Evolutionary conservation across 2,797 vertebrate species (phyloP).

Genomic region (Pelodytes ibericus): DNA sequence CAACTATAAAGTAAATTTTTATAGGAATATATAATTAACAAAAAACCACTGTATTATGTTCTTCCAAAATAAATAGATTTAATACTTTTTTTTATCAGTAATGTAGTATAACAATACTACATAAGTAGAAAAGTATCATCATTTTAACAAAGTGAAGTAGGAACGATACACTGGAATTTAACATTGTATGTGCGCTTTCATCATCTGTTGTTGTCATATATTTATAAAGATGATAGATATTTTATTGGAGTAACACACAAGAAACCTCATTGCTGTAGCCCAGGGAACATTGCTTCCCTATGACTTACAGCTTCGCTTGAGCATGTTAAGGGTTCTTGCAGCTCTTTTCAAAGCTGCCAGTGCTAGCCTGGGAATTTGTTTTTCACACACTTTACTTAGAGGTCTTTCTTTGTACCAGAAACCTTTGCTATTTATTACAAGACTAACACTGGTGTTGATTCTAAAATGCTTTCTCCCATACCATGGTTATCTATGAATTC

Average conservation of each 20-base stretch:
- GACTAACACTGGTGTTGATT: not conserved
- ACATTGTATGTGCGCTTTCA: constrained; percentile 27
- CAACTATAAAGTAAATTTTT: no score
- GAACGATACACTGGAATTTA: constrained; percentile 28
- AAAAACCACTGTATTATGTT: no score
- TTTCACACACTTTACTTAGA: not conserved
- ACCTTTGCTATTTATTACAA: not conserved
- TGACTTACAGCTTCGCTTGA: constrained; percentile 83
- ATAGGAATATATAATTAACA: no score
- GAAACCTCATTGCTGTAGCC: constrained; percentile 62
- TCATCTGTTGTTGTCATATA: constrained; percentile 46
- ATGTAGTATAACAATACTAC: constrained; percentile 5
- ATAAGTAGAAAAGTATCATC: constrained; percentile 14
- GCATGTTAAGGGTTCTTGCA: constrained; percentile 82
- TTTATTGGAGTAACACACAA: constrained; percentile 68
- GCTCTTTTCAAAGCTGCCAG: constrained; percentile 90
- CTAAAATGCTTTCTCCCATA: not conserved
- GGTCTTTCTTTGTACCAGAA: not conserved
- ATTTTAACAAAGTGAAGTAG: constrained; percentile 17
- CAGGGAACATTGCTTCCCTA: constrained; percentile 75
- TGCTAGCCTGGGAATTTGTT: constrained; percentile 97
- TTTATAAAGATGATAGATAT: constrained; percentile 61
- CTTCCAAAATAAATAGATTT: no score
- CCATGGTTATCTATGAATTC: not conserved
- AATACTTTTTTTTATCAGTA: not conserved